phyloP scores from a whole-genome alignment of 2,888 invertebrate genomes.

The Diarsia brunnea region DNA sequence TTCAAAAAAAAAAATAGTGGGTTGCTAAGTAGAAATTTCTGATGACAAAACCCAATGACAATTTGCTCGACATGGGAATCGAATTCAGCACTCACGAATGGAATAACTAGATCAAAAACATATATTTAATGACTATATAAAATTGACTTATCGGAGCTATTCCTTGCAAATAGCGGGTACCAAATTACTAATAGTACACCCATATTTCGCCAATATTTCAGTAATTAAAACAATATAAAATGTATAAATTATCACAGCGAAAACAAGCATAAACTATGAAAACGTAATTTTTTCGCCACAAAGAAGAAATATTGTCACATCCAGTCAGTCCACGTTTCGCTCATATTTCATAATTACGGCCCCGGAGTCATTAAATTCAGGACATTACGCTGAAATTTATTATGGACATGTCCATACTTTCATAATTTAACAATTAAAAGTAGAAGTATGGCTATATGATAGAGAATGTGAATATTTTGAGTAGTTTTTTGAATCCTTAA shows the following conservation, averaged over 20 bases:
- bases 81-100: too few species aligned
- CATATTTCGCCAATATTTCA: too few species aligned
- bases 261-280: background rate
- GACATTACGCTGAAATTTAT: constrained; percentile 49
- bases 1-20: too few species aligned
- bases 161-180: background rate
- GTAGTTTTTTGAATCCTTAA: background rate
- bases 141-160: background rate
- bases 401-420: constrained; percentile 25
- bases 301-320: constrained; percentile 29
- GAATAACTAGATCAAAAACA: too few species aligned
- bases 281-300: constrained; percentile 2
- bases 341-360: constrained; percentile 52
- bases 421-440: constrained; percentile 26
- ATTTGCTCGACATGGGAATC: too few species aligned
- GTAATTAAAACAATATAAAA: background rate
- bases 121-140: background rate
- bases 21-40: too few species aligned
- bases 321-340: constrained; percentile 24
- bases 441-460: constrained; percentile 19
- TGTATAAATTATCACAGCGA: background rate
- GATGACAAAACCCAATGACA: too few species aligned
- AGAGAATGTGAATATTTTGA: background rate
- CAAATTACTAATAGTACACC: background rate
- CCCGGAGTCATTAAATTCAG: constrained; percentile 42